These are phyloP conservation scores for Clanis bilineata DNA, from an alignment of 2,888 invertebrate genomes.

Conservation along the genomic window DNA sequence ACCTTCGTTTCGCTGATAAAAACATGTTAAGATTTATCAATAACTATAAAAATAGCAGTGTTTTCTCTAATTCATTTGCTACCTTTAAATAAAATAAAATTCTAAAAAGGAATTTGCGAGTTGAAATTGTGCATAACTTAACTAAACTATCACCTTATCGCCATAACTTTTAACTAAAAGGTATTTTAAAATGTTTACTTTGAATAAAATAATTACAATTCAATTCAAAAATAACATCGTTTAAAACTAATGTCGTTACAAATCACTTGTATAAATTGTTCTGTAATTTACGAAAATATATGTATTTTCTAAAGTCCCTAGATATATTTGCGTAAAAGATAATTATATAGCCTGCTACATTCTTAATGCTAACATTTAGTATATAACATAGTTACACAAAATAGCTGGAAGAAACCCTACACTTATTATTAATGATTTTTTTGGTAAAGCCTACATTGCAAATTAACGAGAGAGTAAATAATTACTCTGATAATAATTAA, in stretches of 20 bases:
- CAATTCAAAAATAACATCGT: no score
- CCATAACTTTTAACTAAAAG: background rate
- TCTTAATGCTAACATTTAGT: background rate
- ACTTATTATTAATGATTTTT: conserved; percentile 1
- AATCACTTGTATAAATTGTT: no score
- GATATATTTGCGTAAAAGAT: background rate
- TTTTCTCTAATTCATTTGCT: background rate
- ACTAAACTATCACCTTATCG: background rate
- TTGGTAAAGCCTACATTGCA: conserved; percentile 16
- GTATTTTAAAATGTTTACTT: no score
- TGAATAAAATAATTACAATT: no score
- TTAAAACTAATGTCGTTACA: no score
- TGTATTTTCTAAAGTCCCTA: background rate
- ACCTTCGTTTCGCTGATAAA: no score
- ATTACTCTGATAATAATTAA: background rate
- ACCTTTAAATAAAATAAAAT: background rate
- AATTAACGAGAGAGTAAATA: background rate
- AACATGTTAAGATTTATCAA: no score
- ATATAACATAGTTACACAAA: background rate
- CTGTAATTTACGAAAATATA: no score
- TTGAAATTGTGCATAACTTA: conserved; percentile 13
- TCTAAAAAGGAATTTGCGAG: background rate
- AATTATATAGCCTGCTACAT: background rate
- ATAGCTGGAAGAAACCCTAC: background rate
- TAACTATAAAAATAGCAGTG: no score